Evolutionary conservation across 2,797 vertebrate genomes (phyloP).

Genomic region (Ctenosaura bakeri): DNA sequence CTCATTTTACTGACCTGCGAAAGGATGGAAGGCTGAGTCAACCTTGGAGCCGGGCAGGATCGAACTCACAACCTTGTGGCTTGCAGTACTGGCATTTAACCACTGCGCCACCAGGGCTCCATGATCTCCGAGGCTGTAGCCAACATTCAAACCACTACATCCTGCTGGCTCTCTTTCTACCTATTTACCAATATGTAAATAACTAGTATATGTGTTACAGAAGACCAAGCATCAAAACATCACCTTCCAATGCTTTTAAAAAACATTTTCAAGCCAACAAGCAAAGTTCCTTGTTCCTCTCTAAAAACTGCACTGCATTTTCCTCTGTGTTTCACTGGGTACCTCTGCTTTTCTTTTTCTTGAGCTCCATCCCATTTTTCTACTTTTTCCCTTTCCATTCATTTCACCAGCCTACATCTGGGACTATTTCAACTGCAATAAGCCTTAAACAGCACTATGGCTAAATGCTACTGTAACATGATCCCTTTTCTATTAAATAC

Average conservation of each 20-base stretch:
- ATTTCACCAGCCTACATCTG: neutral
- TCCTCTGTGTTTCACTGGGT: neutral
- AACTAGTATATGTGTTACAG: neutral
- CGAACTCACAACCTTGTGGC: too few species aligned
- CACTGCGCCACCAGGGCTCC: too few species aligned
- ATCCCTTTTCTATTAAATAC: constrained; percentile 6
- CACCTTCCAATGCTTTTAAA: neutral
- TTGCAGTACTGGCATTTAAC: too few species aligned
- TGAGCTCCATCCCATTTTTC: constrained; percentile 16
- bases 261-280: neutral
- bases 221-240: neutral
- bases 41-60: too few species aligned
- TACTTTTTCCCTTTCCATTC: neutral
- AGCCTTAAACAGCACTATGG: neutral
- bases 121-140: too few species aligned
- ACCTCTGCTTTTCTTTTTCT: neutral
- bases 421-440: accelerated
- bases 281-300: neutral
- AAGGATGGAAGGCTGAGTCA: too few species aligned
- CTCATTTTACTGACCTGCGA: too few species aligned
- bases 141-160: too few species aligned
- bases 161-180: too few species aligned
- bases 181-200: neutral
- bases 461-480: neutral
- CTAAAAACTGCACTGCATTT: neutral